Conservation (phyloP, 2,113 vertebrate species). For the Melospiza georgiana region DNA sequence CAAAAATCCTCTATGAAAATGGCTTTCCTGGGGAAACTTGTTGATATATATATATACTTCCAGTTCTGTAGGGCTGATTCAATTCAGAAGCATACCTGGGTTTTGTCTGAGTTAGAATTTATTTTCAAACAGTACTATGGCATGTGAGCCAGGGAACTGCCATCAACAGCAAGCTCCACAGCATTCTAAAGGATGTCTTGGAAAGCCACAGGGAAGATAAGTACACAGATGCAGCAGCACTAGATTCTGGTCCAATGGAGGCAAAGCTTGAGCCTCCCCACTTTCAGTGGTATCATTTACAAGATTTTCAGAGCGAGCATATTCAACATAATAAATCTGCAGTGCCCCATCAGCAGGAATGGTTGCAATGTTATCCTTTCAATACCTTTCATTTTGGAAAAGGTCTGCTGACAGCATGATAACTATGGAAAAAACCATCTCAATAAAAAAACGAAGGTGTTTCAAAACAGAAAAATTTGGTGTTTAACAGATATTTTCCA, state of each 20-base stretch:
- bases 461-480: neutral
- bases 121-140: neutral
- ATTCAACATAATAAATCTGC: neutral
- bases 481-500: neutral
- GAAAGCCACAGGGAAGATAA: neutral
- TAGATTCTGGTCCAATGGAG: neutral
- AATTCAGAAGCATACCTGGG: neutral
- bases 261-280: neutral
- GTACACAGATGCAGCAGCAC: neutral
- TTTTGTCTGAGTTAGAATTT: neutral
- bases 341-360: neutral
- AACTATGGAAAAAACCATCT: neutral
- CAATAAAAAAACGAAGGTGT: neutral
- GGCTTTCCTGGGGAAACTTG: neutral
- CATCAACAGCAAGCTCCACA: neutral
- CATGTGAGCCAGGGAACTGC: neutral
- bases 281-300: neutral
- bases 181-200: neutral
- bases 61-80: neutral
- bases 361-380: neutral
- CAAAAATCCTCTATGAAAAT: neutral
- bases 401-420: neutral
- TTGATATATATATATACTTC: neutral
- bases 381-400: neutral
- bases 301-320: neutral